Base-by-base conservation (phyloP, 2,113 vertebrate genomes). In the Lethenteron reissneri region DNA sequence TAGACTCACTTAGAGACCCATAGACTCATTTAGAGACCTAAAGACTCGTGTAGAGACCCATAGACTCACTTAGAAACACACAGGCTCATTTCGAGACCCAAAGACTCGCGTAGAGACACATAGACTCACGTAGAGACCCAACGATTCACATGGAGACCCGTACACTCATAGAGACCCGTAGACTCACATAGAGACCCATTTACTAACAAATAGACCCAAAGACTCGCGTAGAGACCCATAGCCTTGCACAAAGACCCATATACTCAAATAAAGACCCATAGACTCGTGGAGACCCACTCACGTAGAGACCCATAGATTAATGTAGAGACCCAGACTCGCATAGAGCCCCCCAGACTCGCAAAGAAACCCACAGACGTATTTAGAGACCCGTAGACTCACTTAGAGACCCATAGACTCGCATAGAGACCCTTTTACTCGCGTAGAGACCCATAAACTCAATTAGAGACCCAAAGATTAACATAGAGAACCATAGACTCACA, bases 81-180 rank as follows among this genome's bases (percentile, higher is more conserved):
- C 1, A 1, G 14, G 8, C 1, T 14, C 21, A 8, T 1, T 1
- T 64, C 1, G 14, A 19, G 14, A 8, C 21, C 14, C 21, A 64
- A 8, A 19, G 14, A 64, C 3, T 14, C 21, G 1, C 3, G 8
- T 64, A 64, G 14, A 19, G 14, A 64, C 21, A 4, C 21, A 64
- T 64, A 19, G n/a, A 19, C 17, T 19, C 17, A 19, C 17, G 17
- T 19, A 19, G 17, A 19, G 17, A 19, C 17, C 17, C 17, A 19
- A 19, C 17, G 17, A 19, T 19, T 19, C 17, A 19, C 17, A 64
- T 64, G 7, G 14, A 64, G 3, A 64, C 17, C 14, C 17, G 3
- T 6, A 64, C 3, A 64, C 17, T 6, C 3, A 2, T 3, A 19
- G 17, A 19, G 17, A 19, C 17, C 17, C 17, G 17, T 2, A 19